Evolutionary conservation across 2,113 vertebrate genomes (phyloP).

Genomic region (Orthonyx spaldingii): DNA sequence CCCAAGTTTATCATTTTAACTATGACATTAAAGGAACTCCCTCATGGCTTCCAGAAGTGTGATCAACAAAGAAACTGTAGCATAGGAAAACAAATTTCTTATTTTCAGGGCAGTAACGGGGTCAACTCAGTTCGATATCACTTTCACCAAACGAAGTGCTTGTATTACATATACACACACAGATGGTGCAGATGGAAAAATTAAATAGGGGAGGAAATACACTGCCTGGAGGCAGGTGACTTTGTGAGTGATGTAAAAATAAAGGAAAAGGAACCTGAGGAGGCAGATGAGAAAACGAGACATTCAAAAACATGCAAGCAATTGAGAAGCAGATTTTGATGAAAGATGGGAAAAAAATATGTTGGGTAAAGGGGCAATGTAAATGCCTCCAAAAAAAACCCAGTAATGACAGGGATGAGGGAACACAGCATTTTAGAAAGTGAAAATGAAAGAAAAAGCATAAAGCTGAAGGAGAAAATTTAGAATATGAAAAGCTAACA

Average conservation of each 20-base stretch:
- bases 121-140: neutral
- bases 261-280: neutral
- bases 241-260: neutral
- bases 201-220: neutral
- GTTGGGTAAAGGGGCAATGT: neutral
- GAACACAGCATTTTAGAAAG: neutral
- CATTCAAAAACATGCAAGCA: neutral
- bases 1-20: neutral
- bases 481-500: neutral
- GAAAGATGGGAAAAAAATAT: neutral
- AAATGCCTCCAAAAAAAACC: neutral
- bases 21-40: conserved; percentile 1
- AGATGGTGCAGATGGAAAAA: conserved; percentile 30
- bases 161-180: neutral
- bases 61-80: conserved; percentile 19
- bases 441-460: neutral
- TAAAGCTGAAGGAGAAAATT: neutral
- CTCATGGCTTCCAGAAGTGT: neutral
- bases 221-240: conserved; percentile 35
- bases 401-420: neutral
- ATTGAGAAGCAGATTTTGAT: neutral
- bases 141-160: neutral
- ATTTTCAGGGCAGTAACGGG: neutral
- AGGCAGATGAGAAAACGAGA: neutral
- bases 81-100: neutral